Evolutionary conservation across 2,113 vertebrate species (phyloP), one percentile per base, ranked within the genome.

Genomic region (Emberiza fucata): DNA sequence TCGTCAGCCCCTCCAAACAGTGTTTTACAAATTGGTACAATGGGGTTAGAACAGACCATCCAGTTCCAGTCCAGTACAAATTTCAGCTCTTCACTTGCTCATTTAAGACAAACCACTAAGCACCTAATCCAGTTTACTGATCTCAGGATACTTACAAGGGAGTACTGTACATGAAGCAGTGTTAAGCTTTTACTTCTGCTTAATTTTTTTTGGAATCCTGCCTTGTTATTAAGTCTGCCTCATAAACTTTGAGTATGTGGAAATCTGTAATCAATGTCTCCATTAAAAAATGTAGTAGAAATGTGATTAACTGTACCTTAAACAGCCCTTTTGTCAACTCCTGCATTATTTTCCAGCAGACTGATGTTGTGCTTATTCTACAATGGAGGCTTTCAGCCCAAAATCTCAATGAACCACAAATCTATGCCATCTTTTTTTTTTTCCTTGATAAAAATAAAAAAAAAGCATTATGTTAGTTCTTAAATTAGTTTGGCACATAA

Each of bases 401-500:
- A 81, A 89, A 71, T 69, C 54, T 2, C 8, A 83, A 85, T 16
- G 78, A 81, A 92, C 54, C 71, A 71, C 3, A 2, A 72, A 88
- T 77, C 47, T 66, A 60, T 5, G 9, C 37, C 48, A 64, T 53
- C 13, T 16, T 63, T 42, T 78, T 71, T 23, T 68, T 51, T 33
- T 54, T 7, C 63, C 56, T 66, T 48, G 35, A 84, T 44, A 21
- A 80, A 79, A 59, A 83, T 59, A 39, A 72, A 79, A 85, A 78
- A 88, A 86, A 81, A 86, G 65, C 84, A 85, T 45, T 68, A 87
- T 48, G 51, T 82, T 86, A 87, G 70, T 86, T 88, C 64, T 97
- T 96, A 96, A 97, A 96, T 94, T 94, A 94, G 21, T 86, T 79
- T 93, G 65, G n/a, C 79, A 85, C 14, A 20, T 53, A 16, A 18